Base-by-base conservation (phyloP, 2,888 invertebrate genomes). In the Drosophila lacicola region DNA sequence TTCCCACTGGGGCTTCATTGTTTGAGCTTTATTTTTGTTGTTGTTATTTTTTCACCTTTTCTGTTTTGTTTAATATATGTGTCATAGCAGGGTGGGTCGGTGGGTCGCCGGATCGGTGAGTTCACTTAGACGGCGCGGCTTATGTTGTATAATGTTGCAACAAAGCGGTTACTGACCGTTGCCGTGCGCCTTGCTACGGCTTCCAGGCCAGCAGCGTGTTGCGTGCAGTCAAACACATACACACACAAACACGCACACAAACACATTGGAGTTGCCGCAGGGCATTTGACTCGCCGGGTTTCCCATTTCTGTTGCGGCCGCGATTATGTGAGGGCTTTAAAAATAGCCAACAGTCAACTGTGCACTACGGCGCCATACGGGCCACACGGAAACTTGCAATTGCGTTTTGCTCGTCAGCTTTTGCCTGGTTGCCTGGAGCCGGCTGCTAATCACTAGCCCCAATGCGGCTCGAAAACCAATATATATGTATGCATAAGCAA, bases 131-230 rank as follows among this genome's bases (percentile, higher is more conserved):
- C 13, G 65, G 9, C 36, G 50, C 39, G 46, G 81, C 74, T 82
- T 70, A 73, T 73, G 75, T 86, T 83, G 82, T 83, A 86, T 83
- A 82, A 78, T 78, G 84, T 86, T 82, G 78, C 82, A 82, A 60
- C 63, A 68, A 36, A 69, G 77, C 82, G 84, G 82, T 78, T 83
- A 76, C 62, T 86, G 87, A 86, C 87, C 87, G 84, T 68, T 63
- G 42, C 63, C 46, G 49, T 44, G 36, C 42, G 68, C 71, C 74
- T 70, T 81, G 70, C 65, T 81, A 84, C 57, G 81, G 81, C 80
- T 81, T 81, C 80, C 51, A 47, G 51, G 53, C 29, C 25, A 10
- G 9, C 51, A 41, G 46, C 25, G 73, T 58, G 47, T 75, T 77
- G 75, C 75, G 54, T 65, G 51, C 44, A 29, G 29, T 42, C 56